These are phyloP conservation scores for Geodia barretti DNA, from an alignment of 37 sponge, comb jelly and placozoan genomes.

Conservation along the genomic window DNA sequence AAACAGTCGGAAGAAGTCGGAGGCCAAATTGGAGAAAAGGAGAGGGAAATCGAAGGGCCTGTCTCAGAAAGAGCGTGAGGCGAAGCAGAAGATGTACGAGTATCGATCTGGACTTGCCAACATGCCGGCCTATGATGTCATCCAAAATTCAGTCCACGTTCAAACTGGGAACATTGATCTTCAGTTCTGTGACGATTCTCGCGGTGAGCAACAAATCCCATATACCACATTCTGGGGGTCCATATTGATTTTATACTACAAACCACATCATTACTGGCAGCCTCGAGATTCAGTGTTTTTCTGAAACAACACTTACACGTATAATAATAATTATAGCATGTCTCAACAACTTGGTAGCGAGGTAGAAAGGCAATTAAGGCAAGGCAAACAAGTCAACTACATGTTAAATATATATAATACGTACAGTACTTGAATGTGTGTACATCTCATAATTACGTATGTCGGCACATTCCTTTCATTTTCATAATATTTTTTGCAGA, in stretches of 20 bases:
- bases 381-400: too few species aligned
- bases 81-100: constrained; percentile 15
- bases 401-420: too few species aligned
- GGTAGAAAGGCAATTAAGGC: too few species aligned
- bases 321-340: too few species aligned
- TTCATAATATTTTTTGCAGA: neutral
- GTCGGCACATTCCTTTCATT: too few species aligned
- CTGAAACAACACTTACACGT: too few species aligned
- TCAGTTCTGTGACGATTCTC: constrained; percentile 73
- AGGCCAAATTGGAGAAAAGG: neutral
- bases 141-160: constrained; percentile 81
- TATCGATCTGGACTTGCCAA: constrained; percentile 57
- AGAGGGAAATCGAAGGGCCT: neutral
- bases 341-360: too few species aligned
- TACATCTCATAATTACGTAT: too few species aligned
- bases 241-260: constrained; percentile 19
- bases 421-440: too few species aligned
- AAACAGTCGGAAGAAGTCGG: neutral
- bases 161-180: constrained; percentile 64
- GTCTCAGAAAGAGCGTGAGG: neutral
- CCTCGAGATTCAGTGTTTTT: too few species aligned
- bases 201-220: neutral
- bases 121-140: constrained; percentile 59
- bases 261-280: too few species aligned
- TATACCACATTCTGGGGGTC: constrained; percentile 8